Percentiles rank a stretch among this genome's conserved stretches.
These are phyloP conservation scores for Clarias laeviceps DNA, from an alignment of 2,797 vertebrate species.

Conservation along the genomic window DNA sequence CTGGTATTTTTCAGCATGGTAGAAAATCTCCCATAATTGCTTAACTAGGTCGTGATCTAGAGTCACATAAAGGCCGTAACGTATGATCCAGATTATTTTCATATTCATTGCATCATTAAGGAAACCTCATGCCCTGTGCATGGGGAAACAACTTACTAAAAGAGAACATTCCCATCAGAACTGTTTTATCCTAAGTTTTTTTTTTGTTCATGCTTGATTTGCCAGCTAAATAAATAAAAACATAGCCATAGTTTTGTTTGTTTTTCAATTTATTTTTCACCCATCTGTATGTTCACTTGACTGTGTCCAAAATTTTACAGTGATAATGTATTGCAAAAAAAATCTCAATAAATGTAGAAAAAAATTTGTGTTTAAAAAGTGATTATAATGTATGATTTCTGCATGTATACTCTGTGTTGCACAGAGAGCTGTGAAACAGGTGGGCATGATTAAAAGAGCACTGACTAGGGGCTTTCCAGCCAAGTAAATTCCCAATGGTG, in stretches of 20 bases:
- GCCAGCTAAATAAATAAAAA: not conserved
- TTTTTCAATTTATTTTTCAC: not conserved
- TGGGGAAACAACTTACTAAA: not conserved
- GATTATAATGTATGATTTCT: not conserved
- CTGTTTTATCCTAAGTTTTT: not conserved
- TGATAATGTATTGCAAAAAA: not conserved
- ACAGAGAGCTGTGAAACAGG: constrained; percentile 25
- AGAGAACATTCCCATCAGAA: not conserved
- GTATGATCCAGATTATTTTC: not conserved
- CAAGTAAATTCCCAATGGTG: not conserved
- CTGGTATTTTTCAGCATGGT: not conserved
- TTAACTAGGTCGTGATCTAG: not conserved
- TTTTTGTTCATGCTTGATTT: not conserved
- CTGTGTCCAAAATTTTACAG: not conserved
- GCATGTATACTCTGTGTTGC: not conserved
- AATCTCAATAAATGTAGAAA: not conserved
- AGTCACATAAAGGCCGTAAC: not conserved
- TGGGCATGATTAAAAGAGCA: constrained; percentile 46
- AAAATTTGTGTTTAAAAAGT: too few relatives aligned
- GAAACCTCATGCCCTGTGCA: not conserved
- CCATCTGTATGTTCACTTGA: not conserved
- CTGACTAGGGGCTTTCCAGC: constrained; percentile 41
- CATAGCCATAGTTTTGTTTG: not conserved
- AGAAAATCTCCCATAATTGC: not conserved
- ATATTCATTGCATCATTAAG: not conserved